Base-by-base conservation (phyloP, 2,888 invertebrate genomes). In the Drosophila cracens region DNA sequence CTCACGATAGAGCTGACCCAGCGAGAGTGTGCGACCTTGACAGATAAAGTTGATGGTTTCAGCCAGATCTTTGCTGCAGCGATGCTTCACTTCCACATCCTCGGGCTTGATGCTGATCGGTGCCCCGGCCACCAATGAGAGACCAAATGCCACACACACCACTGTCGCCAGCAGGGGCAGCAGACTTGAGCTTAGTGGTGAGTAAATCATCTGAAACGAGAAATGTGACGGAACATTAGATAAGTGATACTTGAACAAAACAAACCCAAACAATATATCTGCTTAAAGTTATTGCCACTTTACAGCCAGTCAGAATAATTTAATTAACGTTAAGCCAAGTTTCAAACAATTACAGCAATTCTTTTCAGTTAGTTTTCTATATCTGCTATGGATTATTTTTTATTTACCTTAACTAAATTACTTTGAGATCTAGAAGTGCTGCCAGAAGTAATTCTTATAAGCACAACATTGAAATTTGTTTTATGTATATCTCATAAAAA, bases 1-100 rank as follows among this genome's bases (percentile, higher is more conserved):
- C 92, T 91, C 85, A 93, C 92, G 92, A 88, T 80, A 91, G 57
- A 72, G 33, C 48, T 78, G 70, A 52, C 83, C 84, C 60, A 92
- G 77, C 6, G 93, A 91, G 49, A 83, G 72, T 31, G 89, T 92
- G 33, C 81, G 85, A 16, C 91, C 91, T 18, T 87, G 80, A 52
- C 92, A 93, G 59, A 91, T 82, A 3, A 79, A 29, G 34, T 88
- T 81, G 21, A 93, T 91, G 63, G 89, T 75, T 27, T 92, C 91
- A 59, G 85, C 83, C 29, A 93, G 81, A 10, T 86, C 74, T 40
- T 74, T 82, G 71, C 91, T 92, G 75, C 93, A 93, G 69, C 90
- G 91, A 25, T 85, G 89, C 62, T 79, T 90, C 18, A 80, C 78
- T 36, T 88, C 90, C 29, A 83, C 66, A 34, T 77, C 53, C 8